Evolutionary conservation across 2,888 invertebrate species (phyloP), one percentile per base, ranked within the genome.

Genomic region (Epirrhoe tristata): DNA sequence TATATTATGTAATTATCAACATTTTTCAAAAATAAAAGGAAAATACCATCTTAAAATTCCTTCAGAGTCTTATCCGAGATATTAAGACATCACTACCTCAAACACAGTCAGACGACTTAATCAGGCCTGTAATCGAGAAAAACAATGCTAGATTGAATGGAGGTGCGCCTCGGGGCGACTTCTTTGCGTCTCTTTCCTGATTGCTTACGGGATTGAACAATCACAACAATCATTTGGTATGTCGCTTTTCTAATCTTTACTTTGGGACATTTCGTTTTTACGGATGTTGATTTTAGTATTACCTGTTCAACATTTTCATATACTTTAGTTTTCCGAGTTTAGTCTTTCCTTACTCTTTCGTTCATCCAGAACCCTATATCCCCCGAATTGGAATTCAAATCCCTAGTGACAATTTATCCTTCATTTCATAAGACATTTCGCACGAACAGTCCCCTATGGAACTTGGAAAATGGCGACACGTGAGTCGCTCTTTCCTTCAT

Each of bases 41-140:
- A 43, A 51, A 57, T 57, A 8, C 6, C 54, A 16, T 16, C 14
- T 52, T 60, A 52, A 17, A 10, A 43, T n/a, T 24, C 14, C n/a
- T 17, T 14, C 24, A 17, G 1, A 0, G 43, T 14, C 39, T 14
- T 51, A n/a, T 53, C 66, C 62, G 58, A 66, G 68, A 63, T 57
- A 60, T 55, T 56, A n/a, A 56, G 58, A 57, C 69, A 60, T 32
- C 72, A 62, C 74, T 68, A 64, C 79, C 79, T 77, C 78, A n/a
- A n/a, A n/a, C n/a, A 77, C 74, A 77, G 79, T 72, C 83, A 81
- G 84, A 79, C 79, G 77, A 82, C 82, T 84, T 92, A 92, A 93
- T 93, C 92, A 91, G 83, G 85, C 89, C 76, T 83, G 86, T 89
- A 90, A 92, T 91, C 85, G 85, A 79, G 81, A 86, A 84, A 90